Base-by-base conservation (phyloP, 2,113 vertebrate species). In the Rhinoderma darwinii region DNA sequence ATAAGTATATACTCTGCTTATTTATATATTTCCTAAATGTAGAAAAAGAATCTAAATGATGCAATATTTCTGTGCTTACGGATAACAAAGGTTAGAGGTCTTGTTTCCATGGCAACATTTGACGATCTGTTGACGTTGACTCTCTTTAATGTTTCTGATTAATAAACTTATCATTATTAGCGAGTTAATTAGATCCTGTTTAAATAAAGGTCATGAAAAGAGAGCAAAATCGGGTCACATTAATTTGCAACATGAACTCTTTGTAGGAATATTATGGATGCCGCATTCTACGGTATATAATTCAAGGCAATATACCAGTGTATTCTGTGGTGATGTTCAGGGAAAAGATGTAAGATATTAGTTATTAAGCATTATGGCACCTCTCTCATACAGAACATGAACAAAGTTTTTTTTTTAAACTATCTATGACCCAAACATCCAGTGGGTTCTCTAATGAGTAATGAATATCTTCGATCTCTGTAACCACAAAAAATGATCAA, bases 121-220 rank as follows among this genome's bases (percentile, higher is more conserved):
- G 10, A 61, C 18, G 14, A 74, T 76, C 51, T 22, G 22, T 75
- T 61, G 30, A 75, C 20, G 27, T 27, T 61, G 51, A 61, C 47
- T 25, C 35, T n/a, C 25, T 75, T 75, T 84, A 84, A 84, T 84
- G 83, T 75, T 84, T 84, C 70, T 84, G 22, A 84, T 84, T 84
- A 84, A 37, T 54, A 84, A 27, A 84, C n/a, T 35, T 41, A 54
- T 76, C 20, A 22, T 14, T 44, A 76, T 61, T 30, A 61, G 30
- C 30, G 51, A 76, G 51, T 61, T 70, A 47, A 83, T 83, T 43
- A 50, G 61, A 83, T 47, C 81, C n/a, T 12, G 17, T 27, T 10
- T 35, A 43, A 83, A 83, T 50, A 50, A 72, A 72, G 43, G 63
- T 72, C 44, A 68, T 20, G 11, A 68, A 44, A 44, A 15, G n/a